Percentiles rank a stretch among this genome's conserved stretches.
These are phyloP conservation scores for Celastrina argiolus DNA, from an alignment of 2,888 invertebrate genomes.

Conservation along the genomic window DNA sequence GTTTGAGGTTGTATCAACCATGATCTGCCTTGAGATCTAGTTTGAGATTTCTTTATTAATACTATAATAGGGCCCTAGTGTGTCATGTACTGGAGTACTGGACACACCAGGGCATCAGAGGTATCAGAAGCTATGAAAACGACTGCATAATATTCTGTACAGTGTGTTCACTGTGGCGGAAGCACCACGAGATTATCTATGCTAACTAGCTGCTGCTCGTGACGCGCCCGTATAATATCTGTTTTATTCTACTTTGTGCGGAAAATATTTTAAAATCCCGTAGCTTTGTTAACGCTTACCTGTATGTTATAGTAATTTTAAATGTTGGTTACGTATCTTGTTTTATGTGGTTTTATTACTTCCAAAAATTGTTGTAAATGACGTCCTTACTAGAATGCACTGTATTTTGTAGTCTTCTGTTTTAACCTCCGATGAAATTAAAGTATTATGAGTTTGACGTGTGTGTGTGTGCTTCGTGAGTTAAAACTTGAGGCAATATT, in stretches of 20 bases:
- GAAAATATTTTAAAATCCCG: slow-evolving; percentile 7
- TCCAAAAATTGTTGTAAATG: background rate
- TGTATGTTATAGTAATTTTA: background rate
- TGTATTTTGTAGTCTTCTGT: too few species aligned
- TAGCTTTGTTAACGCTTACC: background rate
- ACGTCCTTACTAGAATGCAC: too few species aligned
- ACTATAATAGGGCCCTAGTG: too few species aligned
- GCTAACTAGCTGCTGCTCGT: slow-evolving; percentile 16
- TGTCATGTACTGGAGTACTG: too few species aligned
- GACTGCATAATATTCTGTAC: background rate
- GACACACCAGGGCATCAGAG: too few species aligned
- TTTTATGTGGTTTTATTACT: background rate
- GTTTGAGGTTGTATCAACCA: too few species aligned
- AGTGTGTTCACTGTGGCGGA: background rate
- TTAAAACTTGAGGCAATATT: too few species aligned
- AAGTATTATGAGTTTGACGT: too few species aligned
- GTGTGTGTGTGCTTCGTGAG: too few species aligned
- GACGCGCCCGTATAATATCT: background rate
- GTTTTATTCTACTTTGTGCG: background rate
- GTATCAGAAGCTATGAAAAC: background rate
- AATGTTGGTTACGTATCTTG: background rate
- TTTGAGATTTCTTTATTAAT: too few species aligned
- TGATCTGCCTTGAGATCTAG: too few species aligned
- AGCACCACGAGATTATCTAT: slow-evolving; percentile 22
- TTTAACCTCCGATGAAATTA: too few species aligned